Evolutionary conservation across 2,113 vertebrate species (phyloP).

Genomic region (Casuarius casuarius): DNA sequence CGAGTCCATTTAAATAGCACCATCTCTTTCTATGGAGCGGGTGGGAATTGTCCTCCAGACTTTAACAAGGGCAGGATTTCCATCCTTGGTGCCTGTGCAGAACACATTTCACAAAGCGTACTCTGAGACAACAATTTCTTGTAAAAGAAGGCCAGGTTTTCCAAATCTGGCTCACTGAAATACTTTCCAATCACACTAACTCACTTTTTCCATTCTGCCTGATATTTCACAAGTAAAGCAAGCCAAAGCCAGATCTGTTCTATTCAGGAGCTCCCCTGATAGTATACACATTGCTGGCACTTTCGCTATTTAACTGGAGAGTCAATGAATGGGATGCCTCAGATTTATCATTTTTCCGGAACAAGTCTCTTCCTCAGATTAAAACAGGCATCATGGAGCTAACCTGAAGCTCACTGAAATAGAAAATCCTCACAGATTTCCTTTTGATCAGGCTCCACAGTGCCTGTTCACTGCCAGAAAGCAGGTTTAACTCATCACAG

Average conservation of each 20-base stretch:
- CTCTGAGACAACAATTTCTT: not conserved
- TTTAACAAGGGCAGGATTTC: not conserved
- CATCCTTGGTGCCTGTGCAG: not conserved
- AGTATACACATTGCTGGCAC: not conserved
- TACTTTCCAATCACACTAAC: not conserved
- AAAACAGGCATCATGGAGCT: not conserved
- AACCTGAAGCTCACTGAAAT: not conserved
- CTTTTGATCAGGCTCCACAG: not conserved
- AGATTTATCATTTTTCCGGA: not conserved
- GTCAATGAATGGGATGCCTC: not conserved
- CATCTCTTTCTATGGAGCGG: accelerated
- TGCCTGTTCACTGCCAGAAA: not conserved
- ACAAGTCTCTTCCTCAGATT: not conserved
- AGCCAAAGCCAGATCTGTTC: not conserved
- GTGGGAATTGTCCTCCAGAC: not conserved
- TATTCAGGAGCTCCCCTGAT: not conserved
- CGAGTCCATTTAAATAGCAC: not conserved
- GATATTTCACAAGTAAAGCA: not conserved
- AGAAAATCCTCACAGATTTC: not conserved
- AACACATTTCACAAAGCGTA: not conserved
- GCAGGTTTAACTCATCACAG: not conserved
- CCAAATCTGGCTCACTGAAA: not conserved
- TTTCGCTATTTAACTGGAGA: not conserved
- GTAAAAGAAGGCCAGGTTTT: not conserved
- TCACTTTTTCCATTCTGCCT: not conserved